Evolutionary conservation across 2,113 vertebrate species (phyloP).

Genomic region (Rhineura floridana): DNA sequence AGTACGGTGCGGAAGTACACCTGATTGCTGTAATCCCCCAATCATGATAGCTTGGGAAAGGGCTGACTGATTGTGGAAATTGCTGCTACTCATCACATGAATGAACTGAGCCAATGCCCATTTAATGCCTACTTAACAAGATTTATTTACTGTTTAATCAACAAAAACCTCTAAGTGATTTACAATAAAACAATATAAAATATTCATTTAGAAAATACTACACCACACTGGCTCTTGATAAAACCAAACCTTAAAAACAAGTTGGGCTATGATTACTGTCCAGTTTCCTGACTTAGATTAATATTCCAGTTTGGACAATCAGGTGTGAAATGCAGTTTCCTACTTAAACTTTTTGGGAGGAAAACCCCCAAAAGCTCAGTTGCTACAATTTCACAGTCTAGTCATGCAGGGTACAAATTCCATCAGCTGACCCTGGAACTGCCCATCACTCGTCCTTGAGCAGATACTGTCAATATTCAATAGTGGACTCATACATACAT

Average conservation of each 20-base stretch:
- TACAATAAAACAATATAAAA: too few relatives aligned
- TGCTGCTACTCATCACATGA: neutral
- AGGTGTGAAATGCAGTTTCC: neutral
- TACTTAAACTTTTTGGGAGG: too few relatives aligned
- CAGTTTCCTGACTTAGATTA: neutral
- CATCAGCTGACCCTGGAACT: slow-evolving; percentile 42
- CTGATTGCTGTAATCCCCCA: neutral
- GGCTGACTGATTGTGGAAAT: neutral
- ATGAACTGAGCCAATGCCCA: neutral
- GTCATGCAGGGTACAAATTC: slow-evolving; percentile 5
- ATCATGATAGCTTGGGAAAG: neutral
- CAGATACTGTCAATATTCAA: slow-evolving; percentile 34
- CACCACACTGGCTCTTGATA: too few relatives aligned
- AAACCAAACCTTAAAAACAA: too few relatives aligned
- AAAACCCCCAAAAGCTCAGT: neutral
- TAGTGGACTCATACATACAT: slow-evolving; percentile 45
- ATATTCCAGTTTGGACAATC: neutral
- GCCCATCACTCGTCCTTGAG: slow-evolving; percentile 52
- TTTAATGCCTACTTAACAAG: too few relatives aligned
- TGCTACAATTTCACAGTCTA: neutral
- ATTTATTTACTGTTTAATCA: too few relatives aligned
- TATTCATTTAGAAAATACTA: too few relatives aligned
- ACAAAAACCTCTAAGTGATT: too few relatives aligned
- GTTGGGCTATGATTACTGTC: too few relatives aligned
- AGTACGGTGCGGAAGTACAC: neutral